Percentiles rank a stretch among this genome's conserved stretches.
phyloP scores from a whole-genome alignment of 2,113 vertebrate species.

The Malurus melanocephalus region DNA sequence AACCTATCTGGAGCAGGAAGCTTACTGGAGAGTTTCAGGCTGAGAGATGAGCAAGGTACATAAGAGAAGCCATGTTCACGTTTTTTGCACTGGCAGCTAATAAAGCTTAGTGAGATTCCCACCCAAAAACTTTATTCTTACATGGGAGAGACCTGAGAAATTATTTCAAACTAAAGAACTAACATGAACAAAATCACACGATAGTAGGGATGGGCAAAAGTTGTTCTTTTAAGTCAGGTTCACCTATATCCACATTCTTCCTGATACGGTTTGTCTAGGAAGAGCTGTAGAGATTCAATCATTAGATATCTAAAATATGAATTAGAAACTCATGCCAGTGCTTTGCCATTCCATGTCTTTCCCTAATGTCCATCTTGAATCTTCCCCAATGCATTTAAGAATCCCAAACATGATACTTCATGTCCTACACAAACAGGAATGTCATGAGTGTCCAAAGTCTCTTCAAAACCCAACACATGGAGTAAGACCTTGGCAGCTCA shows the following conservation, averaged over 20 bases:
- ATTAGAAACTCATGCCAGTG: neutral
- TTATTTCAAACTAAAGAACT: neutral
- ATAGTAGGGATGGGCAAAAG: neutral
- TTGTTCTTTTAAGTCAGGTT: neutral
- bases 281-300: neutral
- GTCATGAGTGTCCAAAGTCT: neutral
- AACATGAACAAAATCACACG: neutral
- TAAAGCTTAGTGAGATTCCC: neutral
- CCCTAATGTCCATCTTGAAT: neutral
- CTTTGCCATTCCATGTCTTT: neutral
- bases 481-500: neutral
- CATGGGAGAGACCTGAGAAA: neutral
- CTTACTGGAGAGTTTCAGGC: neutral
- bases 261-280: neutral
- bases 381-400: neutral
- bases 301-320: neutral
- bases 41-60: neutral
- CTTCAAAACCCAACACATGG: neutral
- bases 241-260: neutral
- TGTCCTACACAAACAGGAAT: neutral
- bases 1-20: neutral
- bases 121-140: neutral
- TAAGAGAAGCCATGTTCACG: neutral
- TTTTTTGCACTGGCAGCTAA: neutral
- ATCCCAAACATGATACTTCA: neutral